Evolutionary conservation across 2,888 invertebrate species (phyloP), one percentile per base, ranked within the genome.

Genomic region (Plebejus melissa): DNA sequence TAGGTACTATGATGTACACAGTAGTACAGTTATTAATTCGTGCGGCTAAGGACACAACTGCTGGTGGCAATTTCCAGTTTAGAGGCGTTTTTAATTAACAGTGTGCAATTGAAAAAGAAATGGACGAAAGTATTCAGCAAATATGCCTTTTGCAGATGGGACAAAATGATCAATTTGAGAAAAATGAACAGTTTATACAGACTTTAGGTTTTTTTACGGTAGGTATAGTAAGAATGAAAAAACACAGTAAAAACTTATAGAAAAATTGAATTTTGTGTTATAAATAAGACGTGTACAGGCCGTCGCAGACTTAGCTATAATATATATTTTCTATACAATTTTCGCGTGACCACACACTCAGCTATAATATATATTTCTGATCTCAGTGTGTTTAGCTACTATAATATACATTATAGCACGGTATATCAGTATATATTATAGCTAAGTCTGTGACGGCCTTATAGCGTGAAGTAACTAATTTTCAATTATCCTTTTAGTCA

Each of bases 21-120:
- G 32, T 32, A 32, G 32, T 46, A 71, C 71, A 71, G 46, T 46
- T 71, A 71, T 22, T 71, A 71, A 71, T 46, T 46, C 41, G 38
- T 69, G 38, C 16, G 41, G 46, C 46, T 71, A 46, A 22, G 22
- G 46, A 28, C 5, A 41, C 22, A 71, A 71, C 46, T 50, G 41
- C 46, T 41, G 65, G 28, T 60, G 28, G 65, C 32, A 65, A 36
- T 36, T 13, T 13, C 36, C 6, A 36, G 65, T 32, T 65, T 65
- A 65, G 65, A 65, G 65, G 32, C 32, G 36, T 65, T 65, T 60
- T 65, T 65, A 65, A 65, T 65, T 65, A 65, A 65, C 13, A 36
- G 32, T 65, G 32, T 32, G 65, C 32, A 65, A 65, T 16, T 65
- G 4, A 65, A 65, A 65, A 65, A 65, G 65, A 65, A 65, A 65